These are phyloP conservation scores for Rhamphomyia laevipes DNA, from an alignment of 2,888 invertebrate species.

Conservation along the genomic window DNA sequence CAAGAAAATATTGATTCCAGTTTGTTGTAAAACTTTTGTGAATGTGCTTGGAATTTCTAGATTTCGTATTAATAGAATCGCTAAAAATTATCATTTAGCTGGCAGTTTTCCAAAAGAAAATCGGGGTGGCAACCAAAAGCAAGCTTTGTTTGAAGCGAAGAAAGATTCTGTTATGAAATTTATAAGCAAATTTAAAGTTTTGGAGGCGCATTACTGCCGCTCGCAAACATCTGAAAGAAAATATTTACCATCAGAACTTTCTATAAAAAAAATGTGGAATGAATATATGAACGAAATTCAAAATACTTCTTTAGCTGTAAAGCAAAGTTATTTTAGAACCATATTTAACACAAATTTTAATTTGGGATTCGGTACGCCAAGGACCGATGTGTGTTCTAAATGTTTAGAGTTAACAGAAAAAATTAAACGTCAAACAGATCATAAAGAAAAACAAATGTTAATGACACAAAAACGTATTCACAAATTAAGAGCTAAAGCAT, in stretches of 20 bases:
- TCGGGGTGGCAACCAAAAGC: slow-evolving; percentile 12
- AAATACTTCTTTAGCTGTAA: slow-evolving; percentile 7
- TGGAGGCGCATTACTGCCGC: slow-evolving; percentile 19
- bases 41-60: slow-evolving; percentile 10
- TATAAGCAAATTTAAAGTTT: slow-evolving; percentile 14
- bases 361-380: slow-evolving; percentile 15
- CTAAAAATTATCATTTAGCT: slow-evolving; percentile 6
- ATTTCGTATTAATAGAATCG: slow-evolving; percentile 9
- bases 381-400: slow-evolving; percentile 14
- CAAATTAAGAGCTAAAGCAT: slow-evolving; percentile 16
- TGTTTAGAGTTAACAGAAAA: slow-evolving; percentile 8
- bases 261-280: slow-evolving; percentile 13
- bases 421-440: slow-evolving; percentile 8
- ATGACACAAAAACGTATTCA: slow-evolving; percentile 17
- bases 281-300: slow-evolving; percentile 5
- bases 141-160: slow-evolving; percentile 4
- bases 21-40: slow-evolving; percentile 9
- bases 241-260: slow-evolving; percentile 14
- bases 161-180: slow-evolving; percentile 12
- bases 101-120: slow-evolving; percentile 10
- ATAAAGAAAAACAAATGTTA: slow-evolving; percentile 12
- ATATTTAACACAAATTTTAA: slow-evolving; percentile 15
- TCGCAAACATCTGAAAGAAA: slow-evolving; percentile 6
- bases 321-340: slow-evolving; percentile 11
- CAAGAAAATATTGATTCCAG: no score